Evolutionary conservation across 2,113 vertebrate species (phyloP), one percentile per base, ranked within the genome.

Genomic region (Tichodroma muraria): DNA sequence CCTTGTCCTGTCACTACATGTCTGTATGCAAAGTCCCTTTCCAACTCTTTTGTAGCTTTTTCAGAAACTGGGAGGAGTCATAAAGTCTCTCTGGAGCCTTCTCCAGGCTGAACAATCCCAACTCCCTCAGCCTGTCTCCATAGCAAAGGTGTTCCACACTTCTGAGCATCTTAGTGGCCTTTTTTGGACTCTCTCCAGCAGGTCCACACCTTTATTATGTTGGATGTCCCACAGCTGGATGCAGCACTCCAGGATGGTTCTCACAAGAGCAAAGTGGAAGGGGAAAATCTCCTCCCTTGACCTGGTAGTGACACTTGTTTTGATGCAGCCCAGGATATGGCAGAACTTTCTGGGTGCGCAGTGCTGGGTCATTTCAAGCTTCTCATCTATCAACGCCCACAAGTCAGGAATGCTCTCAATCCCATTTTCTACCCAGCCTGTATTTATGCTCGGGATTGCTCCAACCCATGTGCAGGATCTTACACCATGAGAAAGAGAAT

Each of bases 161-260:
- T 56, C 40, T 54, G 14, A 56, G 35, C 35, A 49, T 23, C 21
- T 19, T 63, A 0, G 0, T 54, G 21, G 14, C 14, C 11, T 53
- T 17, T 47, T 69, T 11, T 76, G 30, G 19, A 49, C 40, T 40
- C 6, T 7, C 47, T 76, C 40, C 30, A 68, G 30, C 16, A 60
- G 30, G 9, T 40, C 25, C 16, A 38, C 3, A 4, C 19, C 24
- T 31, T 86, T 45, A n/a, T 75, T 40, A 16, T 22, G 4, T 4
- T 38, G 24, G 24, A 11, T 15, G 7, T 27, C 14, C 24, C 47
- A 35, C 14, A 82, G 17, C 24, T 47, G n/a, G 18, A 35, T 19
- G 40, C 23, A 68, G 20, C 14, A 45, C 16, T 75, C 28, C n/a
- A 30, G 12, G 30, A 30, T 24, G 5, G 54, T 4, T 61, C n/a